Conservation (phyloP, 2,797 vertebrate species). For the Buphagus erythrorhynchus region DNA sequence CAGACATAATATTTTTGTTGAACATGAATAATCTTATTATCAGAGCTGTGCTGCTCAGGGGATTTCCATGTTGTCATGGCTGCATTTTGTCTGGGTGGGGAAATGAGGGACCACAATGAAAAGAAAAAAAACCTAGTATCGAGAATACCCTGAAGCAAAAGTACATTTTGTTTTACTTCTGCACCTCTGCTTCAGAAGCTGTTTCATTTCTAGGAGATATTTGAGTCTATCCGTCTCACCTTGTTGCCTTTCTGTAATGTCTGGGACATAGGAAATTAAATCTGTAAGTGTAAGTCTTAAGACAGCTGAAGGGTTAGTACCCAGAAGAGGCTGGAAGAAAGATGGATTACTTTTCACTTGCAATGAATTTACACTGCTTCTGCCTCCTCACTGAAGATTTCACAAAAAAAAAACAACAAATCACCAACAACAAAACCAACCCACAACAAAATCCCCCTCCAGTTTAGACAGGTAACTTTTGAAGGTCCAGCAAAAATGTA, state of each 20-base stretch:
- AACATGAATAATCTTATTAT: conserved; percentile 68
- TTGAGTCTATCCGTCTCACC: neutral
- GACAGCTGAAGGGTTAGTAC: neutral
- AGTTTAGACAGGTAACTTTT: neutral
- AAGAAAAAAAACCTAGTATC: neutral
- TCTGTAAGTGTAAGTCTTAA: neutral
- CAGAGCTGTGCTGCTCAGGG: conserved; percentile 48
- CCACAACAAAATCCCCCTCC: neutral
- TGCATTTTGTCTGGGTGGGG: conserved; percentile 64
- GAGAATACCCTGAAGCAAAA: conserved; percentile 25
- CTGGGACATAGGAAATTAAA: neutral
- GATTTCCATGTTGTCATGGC: conserved; percentile 74
- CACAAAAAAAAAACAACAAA: neutral
- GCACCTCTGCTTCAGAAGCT: neutral
- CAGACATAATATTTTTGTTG: conserved; percentile 75
- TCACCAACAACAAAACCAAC: neutral
- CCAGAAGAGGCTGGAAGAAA: neutral
- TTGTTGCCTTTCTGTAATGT: neutral
- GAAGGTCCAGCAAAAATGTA: neutral
- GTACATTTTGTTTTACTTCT: conserved; percentile 22
- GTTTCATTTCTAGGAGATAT: neutral
- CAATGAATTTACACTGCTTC: neutral
- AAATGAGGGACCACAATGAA: conserved; percentile 58
- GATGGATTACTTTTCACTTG: neutral
- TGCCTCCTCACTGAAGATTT: neutral